Conservation (phyloP, 2,113 vertebrate genomes). For the Ctenomys sociabilis region DNA sequence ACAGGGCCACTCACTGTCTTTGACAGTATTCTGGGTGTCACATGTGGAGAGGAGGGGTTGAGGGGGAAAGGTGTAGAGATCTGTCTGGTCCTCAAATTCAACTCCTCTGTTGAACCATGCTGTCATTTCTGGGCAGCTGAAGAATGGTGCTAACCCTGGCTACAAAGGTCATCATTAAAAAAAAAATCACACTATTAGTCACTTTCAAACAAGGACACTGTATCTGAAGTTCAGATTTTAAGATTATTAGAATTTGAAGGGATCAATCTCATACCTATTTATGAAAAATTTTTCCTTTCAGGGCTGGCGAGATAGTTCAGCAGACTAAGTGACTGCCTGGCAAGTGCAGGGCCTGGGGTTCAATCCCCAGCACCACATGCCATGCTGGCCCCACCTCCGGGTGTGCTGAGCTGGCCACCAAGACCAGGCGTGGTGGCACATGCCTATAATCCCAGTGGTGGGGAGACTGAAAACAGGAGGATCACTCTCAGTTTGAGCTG, state of each 20-base stretch:
- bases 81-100: background rate
- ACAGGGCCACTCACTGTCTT: background rate
- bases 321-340: too few species aligned
- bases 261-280: conserved; percentile 31
- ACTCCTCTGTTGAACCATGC: background rate
- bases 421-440: too few species aligned
- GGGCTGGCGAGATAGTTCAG: too few species aligned
- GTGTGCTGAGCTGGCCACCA: too few species aligned
- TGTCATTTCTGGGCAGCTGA: background rate
- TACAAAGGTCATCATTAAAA: background rate
- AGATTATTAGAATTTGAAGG: conserved; percentile 9
- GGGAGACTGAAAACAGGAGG: too few species aligned
- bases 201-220: background rate
- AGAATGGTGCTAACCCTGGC: background rate
- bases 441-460: too few species aligned
- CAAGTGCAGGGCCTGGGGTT: too few species aligned
- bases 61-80: background rate
- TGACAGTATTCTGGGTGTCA: background rate
- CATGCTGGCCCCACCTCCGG: too few species aligned
- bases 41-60: background rate
- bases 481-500: too few species aligned
- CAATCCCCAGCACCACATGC: too few species aligned
- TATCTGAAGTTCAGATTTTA: conserved; percentile 49
- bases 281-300: background rate
- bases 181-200: background rate